Evolutionary conservation across 2,888 invertebrate genomes (phyloP).

Genomic region (Hypena proboscidalis): DNA sequence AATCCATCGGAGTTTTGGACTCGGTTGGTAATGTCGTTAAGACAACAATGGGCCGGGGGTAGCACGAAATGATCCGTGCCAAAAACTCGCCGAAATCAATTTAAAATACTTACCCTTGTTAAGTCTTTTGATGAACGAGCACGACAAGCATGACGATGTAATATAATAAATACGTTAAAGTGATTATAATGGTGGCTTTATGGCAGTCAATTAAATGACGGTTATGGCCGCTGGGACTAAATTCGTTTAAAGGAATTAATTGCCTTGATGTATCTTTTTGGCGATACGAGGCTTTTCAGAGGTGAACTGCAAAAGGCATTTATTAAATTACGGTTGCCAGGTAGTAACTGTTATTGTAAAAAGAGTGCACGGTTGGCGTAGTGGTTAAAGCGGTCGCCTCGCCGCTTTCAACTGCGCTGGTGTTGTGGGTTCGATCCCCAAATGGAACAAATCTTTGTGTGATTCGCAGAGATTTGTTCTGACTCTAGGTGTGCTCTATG

Average conservation of each 20-base stretch:
- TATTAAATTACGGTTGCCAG: too few relatives aligned
- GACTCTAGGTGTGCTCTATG: too few relatives aligned
- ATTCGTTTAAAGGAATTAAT: not conserved
- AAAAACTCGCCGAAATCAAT: conserved; percentile 72
- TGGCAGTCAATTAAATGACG: conserved; percentile 25
- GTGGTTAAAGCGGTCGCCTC: too few relatives aligned
- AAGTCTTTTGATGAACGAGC: conserved; percentile 62
- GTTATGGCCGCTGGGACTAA: conserved; percentile 8
- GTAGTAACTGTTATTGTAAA: too few relatives aligned
- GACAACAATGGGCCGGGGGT: conserved; percentile 60
- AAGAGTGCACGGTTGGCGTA: too few relatives aligned
- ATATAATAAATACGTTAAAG: conserved; percentile 42
- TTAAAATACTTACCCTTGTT: conserved; percentile 73
- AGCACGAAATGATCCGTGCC: conserved; percentile 70
- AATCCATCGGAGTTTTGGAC: conserved; percentile 56
- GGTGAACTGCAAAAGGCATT: too few relatives aligned
- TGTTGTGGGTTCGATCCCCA: too few relatives aligned
- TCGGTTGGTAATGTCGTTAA: conserved; percentile 65
- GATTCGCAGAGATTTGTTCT: too few relatives aligned
- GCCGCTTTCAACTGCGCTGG: too few relatives aligned
- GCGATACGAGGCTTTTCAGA: too few relatives aligned
- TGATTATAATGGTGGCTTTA: conserved; percentile 34
- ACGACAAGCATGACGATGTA: conserved; percentile 47
- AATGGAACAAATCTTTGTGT: too few relatives aligned
- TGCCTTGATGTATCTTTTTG: not conserved